Percentiles rank a stretch among this genome's conserved stretches.
These are phyloP conservation scores for Distichodus sexfasciatus DNA, from an alignment of 2,797 vertebrate species.

Conservation along the genomic window DNA sequence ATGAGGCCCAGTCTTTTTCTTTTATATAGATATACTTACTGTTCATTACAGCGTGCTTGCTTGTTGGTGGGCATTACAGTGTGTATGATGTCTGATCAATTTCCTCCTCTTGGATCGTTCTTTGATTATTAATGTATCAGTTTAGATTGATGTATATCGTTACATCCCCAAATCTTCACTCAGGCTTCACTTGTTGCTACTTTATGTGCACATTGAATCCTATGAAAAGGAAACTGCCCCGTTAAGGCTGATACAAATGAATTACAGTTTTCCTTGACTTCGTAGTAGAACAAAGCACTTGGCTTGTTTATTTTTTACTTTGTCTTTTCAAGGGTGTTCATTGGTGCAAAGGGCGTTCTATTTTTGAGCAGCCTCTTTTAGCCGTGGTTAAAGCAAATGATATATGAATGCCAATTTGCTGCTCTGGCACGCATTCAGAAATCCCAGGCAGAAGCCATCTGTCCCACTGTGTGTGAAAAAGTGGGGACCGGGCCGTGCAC, in stretches of 20 bases:
- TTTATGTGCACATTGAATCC: background rate
- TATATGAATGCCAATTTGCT: conserved; percentile 22
- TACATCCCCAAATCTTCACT: no score
- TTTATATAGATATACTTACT: no score
- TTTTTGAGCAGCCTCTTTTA: conserved; percentile 26
- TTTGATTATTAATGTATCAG: no score
- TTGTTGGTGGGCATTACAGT: no score
- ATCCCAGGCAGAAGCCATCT: conserved; percentile 46
- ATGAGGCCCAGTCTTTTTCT: no score
- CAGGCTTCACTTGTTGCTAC: no score
- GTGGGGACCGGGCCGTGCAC: background rate
- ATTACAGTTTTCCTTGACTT: background rate
- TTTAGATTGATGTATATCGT: no score
- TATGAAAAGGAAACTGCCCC: background rate
- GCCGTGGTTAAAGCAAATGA: conserved; percentile 32
- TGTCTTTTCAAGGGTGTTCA: conserved; percentile 2
- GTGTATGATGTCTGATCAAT: no score
- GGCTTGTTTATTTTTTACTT: conserved; percentile 22
- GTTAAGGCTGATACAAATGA: background rate
- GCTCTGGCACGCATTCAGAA: conserved; percentile 33
- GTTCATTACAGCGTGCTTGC: no score
- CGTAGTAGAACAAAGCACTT: background rate
- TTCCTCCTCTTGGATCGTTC: no score
- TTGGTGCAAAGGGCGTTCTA: conserved; percentile 7
- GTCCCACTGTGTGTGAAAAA: conserved; percentile 27